Evolutionary conservation across 2,888 invertebrate genomes (phyloP), one percentile per base, ranked within the genome.

Genomic region (Pollenia griseotomentosa): DNA sequence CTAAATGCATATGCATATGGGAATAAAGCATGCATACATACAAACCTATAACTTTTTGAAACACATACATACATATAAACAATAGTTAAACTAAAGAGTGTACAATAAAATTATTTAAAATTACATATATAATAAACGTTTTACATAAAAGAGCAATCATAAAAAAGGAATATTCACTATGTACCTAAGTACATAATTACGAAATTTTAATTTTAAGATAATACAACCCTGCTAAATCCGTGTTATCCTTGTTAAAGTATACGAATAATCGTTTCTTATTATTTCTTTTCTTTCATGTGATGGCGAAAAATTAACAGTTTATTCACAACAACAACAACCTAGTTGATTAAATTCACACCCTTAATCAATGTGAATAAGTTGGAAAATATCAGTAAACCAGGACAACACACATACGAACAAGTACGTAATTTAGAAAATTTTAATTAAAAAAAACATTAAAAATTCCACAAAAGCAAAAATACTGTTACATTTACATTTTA

Each of bases 341-440:
- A 57, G 55, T 71, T 77, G 87, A 63, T 81, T 66, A 81, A 61
- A 87, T 87, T 87, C 87, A 87, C 87, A 82, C 84, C 83, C 81
- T 48, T 87, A 82, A 81, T 81, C 84, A 68, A 74, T 73, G 80
- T 66, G 80, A 83, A 79, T 40, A 81, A 61, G 48, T 78, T 81
- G 73, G 74, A 74, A 61, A 78, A 78, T 70, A 79, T 63, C 79
- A 86, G 70, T 59, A 65, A 71, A 83, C 65, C 79, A 84, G 81
- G 68, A 81, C 53, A 83, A 84, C 63, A 73, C 81, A 59, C 75
- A 65, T 65, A 79, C 74, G 59, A 51, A 42, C 77, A 87, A 81
- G 84, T 75, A 75, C 16, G 71, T 82, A 82, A 78, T 1, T 19
- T n/a, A 7, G 40, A 51, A 65, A 55, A 65, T 51, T 68, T 66